Conservation (phyloP, 2,797 vertebrate species). For the Brachymystax lenok region DNA sequence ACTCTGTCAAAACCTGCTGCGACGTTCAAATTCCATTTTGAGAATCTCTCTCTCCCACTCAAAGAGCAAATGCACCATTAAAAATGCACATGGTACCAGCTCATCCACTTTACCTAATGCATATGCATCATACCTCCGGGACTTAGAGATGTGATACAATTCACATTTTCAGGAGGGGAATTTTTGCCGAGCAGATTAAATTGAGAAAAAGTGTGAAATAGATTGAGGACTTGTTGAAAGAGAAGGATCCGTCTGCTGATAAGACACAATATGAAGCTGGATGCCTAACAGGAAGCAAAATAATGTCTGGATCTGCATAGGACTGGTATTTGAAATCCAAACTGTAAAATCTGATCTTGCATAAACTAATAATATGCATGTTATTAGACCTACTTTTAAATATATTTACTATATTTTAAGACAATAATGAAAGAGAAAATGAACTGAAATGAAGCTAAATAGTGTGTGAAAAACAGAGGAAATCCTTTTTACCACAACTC, state of each 20-base stretch:
- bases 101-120: slow-evolving; percentile 76
- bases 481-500: neutral
- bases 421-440: neutral
- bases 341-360: neutral
- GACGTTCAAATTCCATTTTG: slow-evolving; percentile 71
- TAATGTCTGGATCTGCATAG: neutral
- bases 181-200: slow-evolving; percentile 58
- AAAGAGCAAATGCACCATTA: slow-evolving; percentile 77
- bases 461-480: neutral
- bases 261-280: too few relatives aligned
- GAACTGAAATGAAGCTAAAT: neutral
- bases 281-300: slow-evolving; percentile 6
- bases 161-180: slow-evolving; percentile 57
- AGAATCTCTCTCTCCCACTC: slow-evolving; percentile 64
- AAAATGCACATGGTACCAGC: slow-evolving; percentile 77
- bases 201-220: slow-evolving; percentile 64
- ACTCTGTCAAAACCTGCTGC: slow-evolving; percentile 69
- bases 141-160: slow-evolving; percentile 63
- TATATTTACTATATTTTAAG: neutral
- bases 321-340: neutral
- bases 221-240: slow-evolving; percentile 74
- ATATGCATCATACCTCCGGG: slow-evolving; percentile 79
- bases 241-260: slow-evolving; percentile 64
- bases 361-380: neutral
- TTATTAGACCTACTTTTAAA: neutral